Evolutionary conservation across 2,113 vertebrate genomes (phyloP).

Genomic region (Lichenostomus cassidix): DNA sequence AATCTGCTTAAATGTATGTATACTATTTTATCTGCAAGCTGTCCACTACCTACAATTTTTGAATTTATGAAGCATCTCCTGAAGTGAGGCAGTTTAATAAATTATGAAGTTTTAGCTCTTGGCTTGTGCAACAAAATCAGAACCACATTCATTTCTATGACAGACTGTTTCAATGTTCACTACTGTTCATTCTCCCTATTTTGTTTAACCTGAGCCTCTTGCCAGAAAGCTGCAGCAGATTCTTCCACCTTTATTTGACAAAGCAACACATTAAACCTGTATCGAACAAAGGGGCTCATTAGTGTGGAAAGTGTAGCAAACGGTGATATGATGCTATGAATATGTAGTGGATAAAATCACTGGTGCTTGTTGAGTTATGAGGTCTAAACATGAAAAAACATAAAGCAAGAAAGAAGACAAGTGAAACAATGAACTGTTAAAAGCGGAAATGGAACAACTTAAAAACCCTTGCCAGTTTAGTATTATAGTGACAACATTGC

Average conservation of each 20-base stretch:
- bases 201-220: conserved; percentile 68
- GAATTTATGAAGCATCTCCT: neutral
- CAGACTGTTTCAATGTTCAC: neutral
- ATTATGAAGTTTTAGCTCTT: neutral
- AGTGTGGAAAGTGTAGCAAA: conserved; percentile 54
- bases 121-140: neutral
- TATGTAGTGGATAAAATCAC: conserved; percentile 39
- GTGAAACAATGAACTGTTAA: conserved; percentile 76
- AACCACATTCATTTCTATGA: neutral
- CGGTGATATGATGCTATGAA: conserved; percentile 46
- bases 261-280: conserved; percentile 41
- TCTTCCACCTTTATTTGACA: conserved; percentile 48
- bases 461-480: conserved; percentile 77
- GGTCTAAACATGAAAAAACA: conserved; percentile 64
- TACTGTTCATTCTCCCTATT: neutral
- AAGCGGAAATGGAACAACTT: conserved; percentile 75
- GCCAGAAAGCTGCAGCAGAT: conserved; percentile 73
- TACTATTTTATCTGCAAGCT: neutral
- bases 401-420: conserved; percentile 62
- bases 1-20: neutral
- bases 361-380: conserved; percentile 61
- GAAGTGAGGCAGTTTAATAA: neutral
- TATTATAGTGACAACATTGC: conserved; percentile 63
- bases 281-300: conserved; percentile 59
- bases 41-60: neutral